These are phyloP conservation scores for Chymomyza procnemis DNA, from an alignment of 2,888 invertebrate species.

Conservation along the genomic window DNA sequence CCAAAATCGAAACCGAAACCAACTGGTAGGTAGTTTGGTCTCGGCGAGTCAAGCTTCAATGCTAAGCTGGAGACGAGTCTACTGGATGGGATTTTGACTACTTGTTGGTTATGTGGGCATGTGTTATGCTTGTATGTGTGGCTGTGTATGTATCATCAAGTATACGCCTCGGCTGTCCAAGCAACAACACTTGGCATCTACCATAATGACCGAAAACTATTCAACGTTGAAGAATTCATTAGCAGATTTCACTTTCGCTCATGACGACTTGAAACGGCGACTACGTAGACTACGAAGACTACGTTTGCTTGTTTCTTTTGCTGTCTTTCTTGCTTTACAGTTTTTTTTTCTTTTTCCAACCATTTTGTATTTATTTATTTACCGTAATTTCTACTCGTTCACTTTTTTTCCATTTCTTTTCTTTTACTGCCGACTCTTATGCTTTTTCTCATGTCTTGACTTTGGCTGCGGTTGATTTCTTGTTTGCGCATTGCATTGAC, in stretches of 20 bases:
- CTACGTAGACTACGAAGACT: constrained; percentile 6
- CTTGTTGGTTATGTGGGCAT: background rate
- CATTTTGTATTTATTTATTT: constrained; percentile 59
- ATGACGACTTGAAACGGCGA: constrained; percentile 56
- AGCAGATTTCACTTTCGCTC: constrained; percentile 78
- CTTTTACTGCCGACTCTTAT: constrained; percentile 16
- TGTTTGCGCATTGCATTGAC: constrained; percentile 12
- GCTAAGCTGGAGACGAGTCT: background rate
- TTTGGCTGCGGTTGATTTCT: constrained; percentile 46
- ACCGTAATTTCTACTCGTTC: constrained; percentile 73
- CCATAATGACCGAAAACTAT: constrained; percentile 75
- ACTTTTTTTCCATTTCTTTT: constrained; percentile 42
- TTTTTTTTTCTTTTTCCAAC: constrained; percentile 9
- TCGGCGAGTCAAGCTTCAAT: constrained; percentile 28
- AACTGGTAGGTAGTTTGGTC: constrained; percentile 41
- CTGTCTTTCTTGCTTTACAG: constrained; percentile 5
- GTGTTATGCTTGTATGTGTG: background rate
- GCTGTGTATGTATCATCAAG: constrained; percentile 26
- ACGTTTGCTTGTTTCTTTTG: constrained; percentile 64
- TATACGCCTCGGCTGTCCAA: constrained; percentile 47
- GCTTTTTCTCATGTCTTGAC: constrained; percentile 35
- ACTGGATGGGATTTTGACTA: constrained; percentile 8
- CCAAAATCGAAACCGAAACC: constrained; percentile 30
- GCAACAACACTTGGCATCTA: constrained; percentile 33
- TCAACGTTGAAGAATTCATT: constrained; percentile 77